A percentile compares a stretch with the other conserved stretches of the same genome.
phyloP scores from a whole-genome alignment of 1,140 invertebrate species.

The Sycophila sp. region DNA sequence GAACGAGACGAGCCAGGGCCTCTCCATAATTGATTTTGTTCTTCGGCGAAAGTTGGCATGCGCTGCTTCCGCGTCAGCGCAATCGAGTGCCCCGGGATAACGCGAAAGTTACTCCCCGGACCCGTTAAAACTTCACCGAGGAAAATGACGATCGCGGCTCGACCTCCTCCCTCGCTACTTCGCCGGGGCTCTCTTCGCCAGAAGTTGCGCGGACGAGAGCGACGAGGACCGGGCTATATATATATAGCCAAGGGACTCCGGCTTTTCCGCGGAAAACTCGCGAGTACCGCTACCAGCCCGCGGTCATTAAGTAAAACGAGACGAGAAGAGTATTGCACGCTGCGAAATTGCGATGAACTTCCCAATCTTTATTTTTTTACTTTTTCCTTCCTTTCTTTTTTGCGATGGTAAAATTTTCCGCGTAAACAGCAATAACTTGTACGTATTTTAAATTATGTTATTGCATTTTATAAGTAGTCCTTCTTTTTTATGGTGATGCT shows the following conservation, averaged over 20 bases:
- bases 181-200: background rate
- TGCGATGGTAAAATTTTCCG: too few species aligned
- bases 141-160: constrained; percentile 49
- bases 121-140: constrained; percentile 56
- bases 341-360: too few species aligned
- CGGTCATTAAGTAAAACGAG: background rate
- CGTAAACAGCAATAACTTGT: too few species aligned
- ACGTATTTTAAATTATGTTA: too few species aligned
- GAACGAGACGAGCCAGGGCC: too few species aligned
- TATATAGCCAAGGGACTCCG: background rate
- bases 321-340: too few species aligned
- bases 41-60: constrained; percentile 52
- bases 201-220: constrained; percentile 11
- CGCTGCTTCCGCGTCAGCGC: constrained; percentile 15
- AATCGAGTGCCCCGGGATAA: constrained; percentile 39
- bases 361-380: too few species aligned
- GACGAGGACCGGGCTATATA: background rate
- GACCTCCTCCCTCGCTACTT: background rate
- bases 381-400: too few species aligned
- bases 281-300: too few species aligned
- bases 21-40: constrained; percentile 60
- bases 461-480: too few species aligned
- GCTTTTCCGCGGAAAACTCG: too few species aligned
- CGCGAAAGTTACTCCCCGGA: constrained; percentile 52
- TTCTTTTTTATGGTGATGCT: too few species aligned